phyloP scores from a whole-genome alignment of 1,140 invertebrate species.

The Drosophila persimilis region DNA sequence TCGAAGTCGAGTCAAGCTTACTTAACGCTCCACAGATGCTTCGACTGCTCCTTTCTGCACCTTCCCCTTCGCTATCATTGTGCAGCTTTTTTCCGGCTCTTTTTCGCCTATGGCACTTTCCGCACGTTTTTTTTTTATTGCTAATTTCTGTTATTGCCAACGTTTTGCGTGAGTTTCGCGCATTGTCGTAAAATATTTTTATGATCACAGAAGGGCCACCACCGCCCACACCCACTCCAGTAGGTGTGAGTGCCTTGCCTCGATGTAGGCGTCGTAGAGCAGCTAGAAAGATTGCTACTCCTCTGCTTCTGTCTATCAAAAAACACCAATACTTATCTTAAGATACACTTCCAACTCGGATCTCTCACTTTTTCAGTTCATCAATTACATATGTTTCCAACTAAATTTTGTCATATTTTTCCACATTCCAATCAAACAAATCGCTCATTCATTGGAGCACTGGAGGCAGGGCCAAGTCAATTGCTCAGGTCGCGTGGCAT shows the following conservation, averaged over 20 bases:
- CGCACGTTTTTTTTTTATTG: slow-evolving; percentile 63
- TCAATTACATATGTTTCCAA: not conserved
- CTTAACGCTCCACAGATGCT: slow-evolving; percentile 31
- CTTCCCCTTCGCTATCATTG: not conserved
- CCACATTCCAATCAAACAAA: slow-evolving; percentile 14
- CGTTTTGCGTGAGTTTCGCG: slow-evolving; percentile 67
- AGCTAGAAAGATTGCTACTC: slow-evolving; percentile 46
- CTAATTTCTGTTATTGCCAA: slow-evolving; percentile 77
- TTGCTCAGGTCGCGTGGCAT: slow-evolving; percentile 37
- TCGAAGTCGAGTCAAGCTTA: slow-evolving; percentile 39
- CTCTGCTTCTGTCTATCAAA: not conserved
- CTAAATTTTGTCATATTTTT: not conserved
- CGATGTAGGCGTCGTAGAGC: slow-evolving; percentile 10
- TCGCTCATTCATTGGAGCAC: slow-evolving; percentile 37
- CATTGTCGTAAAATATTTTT: slow-evolving; percentile 78
- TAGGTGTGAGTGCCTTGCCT: not conserved
- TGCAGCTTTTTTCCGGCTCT: slow-evolving; percentile 30
- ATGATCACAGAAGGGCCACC: slow-evolving; percentile 10
- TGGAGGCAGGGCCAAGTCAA: slow-evolving; percentile 25
- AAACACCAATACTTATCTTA: not conserved
- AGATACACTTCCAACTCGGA: not conserved
- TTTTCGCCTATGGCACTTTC: slow-evolving; percentile 57
- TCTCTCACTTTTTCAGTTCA: not conserved
- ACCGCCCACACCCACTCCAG: not conserved
- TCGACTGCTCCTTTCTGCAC: not conserved